Base-by-base conservation (phyloP, 2,113 vertebrate genomes). In the Hippocampus guttulatus region DNA sequence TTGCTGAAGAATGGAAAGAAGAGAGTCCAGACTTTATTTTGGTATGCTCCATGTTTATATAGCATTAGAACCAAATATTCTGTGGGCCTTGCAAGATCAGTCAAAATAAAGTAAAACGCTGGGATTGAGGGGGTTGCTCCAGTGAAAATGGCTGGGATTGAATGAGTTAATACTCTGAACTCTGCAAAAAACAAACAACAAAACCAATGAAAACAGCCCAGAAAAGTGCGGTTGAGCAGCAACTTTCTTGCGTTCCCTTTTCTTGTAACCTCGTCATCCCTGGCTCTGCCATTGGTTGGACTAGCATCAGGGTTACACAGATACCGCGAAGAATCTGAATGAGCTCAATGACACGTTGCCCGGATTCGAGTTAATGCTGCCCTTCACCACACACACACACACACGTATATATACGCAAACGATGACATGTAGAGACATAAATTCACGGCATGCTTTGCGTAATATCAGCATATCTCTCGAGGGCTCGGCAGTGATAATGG, bases 311-410 rank as follows among this genome's bases (percentile, higher is more conserved):
- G 79, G 86, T 81, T 85, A 89, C 88, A 84, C 75, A 71, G 69
- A 87, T 88, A 82, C 84, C 71, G 83, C 79, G 78, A 79, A 85
- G 88, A 88, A 91, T 90, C 80, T 87, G 85, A 91, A 91, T 89
- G 85, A 90, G 88, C 85, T 88, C 81, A 81, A 87, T 85, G 83
- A 84, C 86, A 88, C 81, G 82, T 71, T 77, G 81, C 80, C 71
- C 51, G 20, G 66, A 68, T 79, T 76, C 73, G 71, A 68, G 79
- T 88, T 89, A 85, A 85, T 83, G 76, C 76, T 81, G 82, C 81
- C 84, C 79, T 86, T 89, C 86, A 85, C 78, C 45, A 45, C 76
- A 76, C 67, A 75, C 49, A 51, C 33, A 41, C 52, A 68, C 65
- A 57, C 70, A 55, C 66, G 71, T 8, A 68, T 18, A 77, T 68